These are phyloP conservation scores for Drosophila nasuta DNA, from an alignment of 1,140 invertebrate genomes.

Conservation along the genomic window DNA sequence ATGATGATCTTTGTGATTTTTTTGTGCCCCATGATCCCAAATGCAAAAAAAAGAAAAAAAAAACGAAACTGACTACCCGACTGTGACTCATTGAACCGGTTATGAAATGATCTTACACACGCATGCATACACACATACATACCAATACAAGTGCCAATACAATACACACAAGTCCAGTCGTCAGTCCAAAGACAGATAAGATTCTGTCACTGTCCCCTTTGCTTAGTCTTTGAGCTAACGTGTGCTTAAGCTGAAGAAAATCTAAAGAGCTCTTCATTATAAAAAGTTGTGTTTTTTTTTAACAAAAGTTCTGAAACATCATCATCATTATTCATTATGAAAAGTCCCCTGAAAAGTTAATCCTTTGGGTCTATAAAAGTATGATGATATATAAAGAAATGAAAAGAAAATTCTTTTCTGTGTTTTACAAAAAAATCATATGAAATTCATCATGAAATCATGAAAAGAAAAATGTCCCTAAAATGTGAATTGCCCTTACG, in stretches of 20 bases:
- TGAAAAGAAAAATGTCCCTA: too few species aligned
- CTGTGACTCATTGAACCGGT: constrained; percentile 30
- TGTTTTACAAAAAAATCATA: too few species aligned
- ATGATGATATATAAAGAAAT: too few species aligned
- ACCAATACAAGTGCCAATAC: background rate
- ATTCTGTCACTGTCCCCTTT: constrained; percentile 1
- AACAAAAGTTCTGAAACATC: background rate
- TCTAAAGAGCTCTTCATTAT: background rate
- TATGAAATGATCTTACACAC: constrained; percentile 15
- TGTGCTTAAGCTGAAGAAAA: constrained; percentile 31
- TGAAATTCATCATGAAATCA: too few species aligned
- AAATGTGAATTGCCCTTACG: constrained; percentile 3
- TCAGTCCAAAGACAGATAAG: background rate
- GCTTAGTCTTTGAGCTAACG: constrained; percentile 43
- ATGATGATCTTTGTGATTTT: constrained; percentile 21
- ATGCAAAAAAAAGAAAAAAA: background rate
- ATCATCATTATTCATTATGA: background rate
- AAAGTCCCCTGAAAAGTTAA: background rate
- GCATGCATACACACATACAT: background rate
- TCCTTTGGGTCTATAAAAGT: background rate
- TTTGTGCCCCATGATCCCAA: constrained; percentile 20
- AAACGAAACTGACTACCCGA: background rate
- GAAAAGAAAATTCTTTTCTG: too few species aligned
- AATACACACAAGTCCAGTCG: constrained; percentile 2
- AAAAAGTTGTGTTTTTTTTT: background rate